Evolutionary conservation across 30 jellyfish, hydroid and myxozoan genomes (phyloP).

Genomic region (Haliclystus octoradiatus): DNA sequence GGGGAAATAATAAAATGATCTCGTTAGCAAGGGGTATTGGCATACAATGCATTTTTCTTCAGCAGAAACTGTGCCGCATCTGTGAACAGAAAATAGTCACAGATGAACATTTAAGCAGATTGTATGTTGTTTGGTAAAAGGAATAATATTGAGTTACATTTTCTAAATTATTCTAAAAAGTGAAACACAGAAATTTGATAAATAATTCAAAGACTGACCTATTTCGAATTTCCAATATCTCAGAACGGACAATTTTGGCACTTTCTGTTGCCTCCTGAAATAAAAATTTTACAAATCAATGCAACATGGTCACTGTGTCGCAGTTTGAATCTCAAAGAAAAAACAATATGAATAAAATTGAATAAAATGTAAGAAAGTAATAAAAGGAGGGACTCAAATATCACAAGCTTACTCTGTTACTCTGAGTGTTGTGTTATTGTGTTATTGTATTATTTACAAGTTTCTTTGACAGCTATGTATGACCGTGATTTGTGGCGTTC

Average conservation of each 20-base stretch:
- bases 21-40: constrained; percentile 83
- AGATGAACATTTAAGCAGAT: background rate
- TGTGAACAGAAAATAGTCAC: constrained; percentile 6
- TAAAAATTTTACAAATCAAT: background rate
- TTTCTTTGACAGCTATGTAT: too few relatives aligned
- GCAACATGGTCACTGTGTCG: background rate
- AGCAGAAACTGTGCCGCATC: constrained; percentile 85
- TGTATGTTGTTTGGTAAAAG: background rate
- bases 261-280: constrained; percentile 98
- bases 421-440: too few relatives aligned
- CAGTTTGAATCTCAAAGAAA: background rate
- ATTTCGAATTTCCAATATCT: constrained; percentile 70
- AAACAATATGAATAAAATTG: background rate
- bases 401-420: too few relatives aligned
- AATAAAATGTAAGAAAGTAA: too few relatives aligned
- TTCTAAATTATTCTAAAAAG: background rate
- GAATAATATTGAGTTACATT: background rate
- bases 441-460: too few relatives aligned
- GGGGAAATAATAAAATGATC: constrained; percentile 92
- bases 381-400: too few relatives aligned
- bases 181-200: too few relatives aligned
- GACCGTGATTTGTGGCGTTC: too few relatives aligned
- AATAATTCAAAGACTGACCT: too few relatives aligned
- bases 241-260: constrained; percentile 94
- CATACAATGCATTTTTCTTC: constrained; percentile 94